Evolutionary conservation across 2,888 invertebrate genomes (phyloP).

Genomic region (Diplolepis rosae): DNA sequence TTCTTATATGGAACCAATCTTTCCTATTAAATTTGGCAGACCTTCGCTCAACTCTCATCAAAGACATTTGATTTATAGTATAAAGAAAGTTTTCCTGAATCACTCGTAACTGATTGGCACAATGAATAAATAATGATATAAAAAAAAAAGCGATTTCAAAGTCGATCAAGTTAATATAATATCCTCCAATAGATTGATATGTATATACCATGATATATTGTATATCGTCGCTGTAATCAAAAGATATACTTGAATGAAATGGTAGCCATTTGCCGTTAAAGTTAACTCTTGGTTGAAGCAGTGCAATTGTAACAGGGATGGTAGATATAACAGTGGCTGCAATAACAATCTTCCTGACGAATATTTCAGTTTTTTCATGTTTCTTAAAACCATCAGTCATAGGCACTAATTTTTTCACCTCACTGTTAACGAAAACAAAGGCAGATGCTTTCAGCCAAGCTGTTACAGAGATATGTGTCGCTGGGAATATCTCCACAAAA

Average conservation of each 20-base stretch:
- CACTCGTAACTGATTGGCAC: slow-evolving; percentile 11
- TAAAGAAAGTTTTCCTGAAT: not conserved
- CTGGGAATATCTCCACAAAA: slow-evolving; percentile 30
- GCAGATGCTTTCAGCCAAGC: slow-evolving; percentile 24
- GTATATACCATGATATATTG: slow-evolving; percentile 22
- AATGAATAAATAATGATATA: slow-evolving; percentile 30
- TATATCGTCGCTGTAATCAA: slow-evolving; percentile 1
- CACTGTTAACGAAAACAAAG: slow-evolving; percentile 1
- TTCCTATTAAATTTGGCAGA: not conserved
- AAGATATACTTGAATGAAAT: slow-evolving; percentile 25
- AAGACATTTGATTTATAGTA: slow-evolving; percentile 3
- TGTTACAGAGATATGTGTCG: slow-evolving; percentile 11
- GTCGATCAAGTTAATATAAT: slow-evolving; percentile 21
- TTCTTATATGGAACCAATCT: not conserved
- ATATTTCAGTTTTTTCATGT: not conserved
- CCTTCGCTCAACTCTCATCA: not conserved
- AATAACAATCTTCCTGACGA: slow-evolving; percentile 4
- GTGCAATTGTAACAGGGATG: slow-evolving; percentile 15
- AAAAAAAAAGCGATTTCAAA: slow-evolving; percentile 28
- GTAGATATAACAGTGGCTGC: not conserved
- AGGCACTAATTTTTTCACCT: not conserved
- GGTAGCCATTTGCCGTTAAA: slow-evolving; percentile 19
- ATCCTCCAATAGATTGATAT: slow-evolving; percentile 3
- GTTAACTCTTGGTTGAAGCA: slow-evolving; percentile 28
- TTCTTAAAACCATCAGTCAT: slow-evolving; percentile 1